Evolutionary conservation across 2,888 invertebrate species (phyloP).

Genomic region (Pristionchus maxplancki): DNA sequence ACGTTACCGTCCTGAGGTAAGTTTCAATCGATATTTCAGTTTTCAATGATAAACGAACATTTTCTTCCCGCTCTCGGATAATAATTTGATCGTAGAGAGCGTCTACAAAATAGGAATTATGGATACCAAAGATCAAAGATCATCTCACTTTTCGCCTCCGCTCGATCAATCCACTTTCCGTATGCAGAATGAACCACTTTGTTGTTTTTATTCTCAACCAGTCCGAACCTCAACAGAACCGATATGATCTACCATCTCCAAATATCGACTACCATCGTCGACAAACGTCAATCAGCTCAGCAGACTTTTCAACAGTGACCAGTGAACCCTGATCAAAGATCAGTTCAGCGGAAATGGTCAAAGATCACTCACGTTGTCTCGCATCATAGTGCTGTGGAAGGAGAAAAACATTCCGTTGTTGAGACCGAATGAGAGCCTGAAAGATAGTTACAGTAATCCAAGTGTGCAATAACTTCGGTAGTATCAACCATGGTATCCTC

Average conservation of each 20-base stretch:
- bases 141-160: not conserved
- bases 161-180: not conserved
- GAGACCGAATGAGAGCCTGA: not conserved
- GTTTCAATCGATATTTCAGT: not conserved
- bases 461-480: not conserved
- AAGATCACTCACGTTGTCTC: not conserved
- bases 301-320: not conserved
- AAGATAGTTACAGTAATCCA: not conserved
- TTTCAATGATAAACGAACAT: not conserved
- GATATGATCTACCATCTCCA: too few relatives aligned
- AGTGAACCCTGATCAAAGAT: not conserved
- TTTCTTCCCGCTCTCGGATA: not conserved
- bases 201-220: not conserved
- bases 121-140: too few relatives aligned
- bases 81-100: not conserved
- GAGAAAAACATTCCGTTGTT: not conserved
- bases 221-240: not conserved
- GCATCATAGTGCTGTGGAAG: not conserved
- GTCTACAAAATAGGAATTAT: too few relatives aligned
- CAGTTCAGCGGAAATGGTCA: not conserved
- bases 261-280: not conserved
- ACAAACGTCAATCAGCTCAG: not conserved
- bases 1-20: not conserved
- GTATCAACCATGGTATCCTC: not conserved
- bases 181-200: not conserved